Percentiles rank a stretch among this genome's conserved stretches.
Conservation (phyloP, 2,113 vertebrate species). For the Gambusia affinis region DNA sequence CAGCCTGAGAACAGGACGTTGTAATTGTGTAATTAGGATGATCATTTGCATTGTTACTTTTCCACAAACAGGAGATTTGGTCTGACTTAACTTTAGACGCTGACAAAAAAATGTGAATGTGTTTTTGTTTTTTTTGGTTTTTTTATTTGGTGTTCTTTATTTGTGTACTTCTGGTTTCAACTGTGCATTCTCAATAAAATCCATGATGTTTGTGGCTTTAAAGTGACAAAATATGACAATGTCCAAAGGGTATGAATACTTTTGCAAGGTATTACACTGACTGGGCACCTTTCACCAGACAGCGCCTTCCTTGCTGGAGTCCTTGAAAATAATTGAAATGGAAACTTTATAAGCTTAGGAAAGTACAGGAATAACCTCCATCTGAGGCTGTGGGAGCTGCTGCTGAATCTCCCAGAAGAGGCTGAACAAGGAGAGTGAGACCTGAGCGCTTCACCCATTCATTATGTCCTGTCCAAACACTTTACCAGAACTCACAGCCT, state of each 20-base stretch:
- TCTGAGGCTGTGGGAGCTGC: slow-evolving; percentile 1
- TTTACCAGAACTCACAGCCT: not conserved
- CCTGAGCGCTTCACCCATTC: not conserved
- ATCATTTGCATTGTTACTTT: no score
- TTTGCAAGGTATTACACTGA: not conserved
- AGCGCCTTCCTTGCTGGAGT: not conserved
- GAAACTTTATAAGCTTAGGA: slow-evolving; percentile 15
- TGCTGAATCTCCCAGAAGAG: slow-evolving; percentile 22
- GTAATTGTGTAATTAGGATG: no score
- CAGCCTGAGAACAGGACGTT: no score
- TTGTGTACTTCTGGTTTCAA: no score
- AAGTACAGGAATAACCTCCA: slow-evolving; percentile 25
- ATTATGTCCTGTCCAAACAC: not conserved
- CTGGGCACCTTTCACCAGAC: not conserved
- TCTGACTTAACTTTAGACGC: no score
- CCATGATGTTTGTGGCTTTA: no score
- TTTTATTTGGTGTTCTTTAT: no score
- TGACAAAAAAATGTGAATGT: no score
- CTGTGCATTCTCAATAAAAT: no score
- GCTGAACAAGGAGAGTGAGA: not conserved
- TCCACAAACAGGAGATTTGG: no score
- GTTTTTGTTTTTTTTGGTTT: no score
- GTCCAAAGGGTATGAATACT: not conserved
- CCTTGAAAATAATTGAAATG: slow-evolving; percentile 19
- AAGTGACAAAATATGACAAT: no score